Evolutionary conservation across 1,140 invertebrate species (phyloP), one percentile per base, ranked within the genome.

Genomic region (Drosophila littoralis): DNA sequence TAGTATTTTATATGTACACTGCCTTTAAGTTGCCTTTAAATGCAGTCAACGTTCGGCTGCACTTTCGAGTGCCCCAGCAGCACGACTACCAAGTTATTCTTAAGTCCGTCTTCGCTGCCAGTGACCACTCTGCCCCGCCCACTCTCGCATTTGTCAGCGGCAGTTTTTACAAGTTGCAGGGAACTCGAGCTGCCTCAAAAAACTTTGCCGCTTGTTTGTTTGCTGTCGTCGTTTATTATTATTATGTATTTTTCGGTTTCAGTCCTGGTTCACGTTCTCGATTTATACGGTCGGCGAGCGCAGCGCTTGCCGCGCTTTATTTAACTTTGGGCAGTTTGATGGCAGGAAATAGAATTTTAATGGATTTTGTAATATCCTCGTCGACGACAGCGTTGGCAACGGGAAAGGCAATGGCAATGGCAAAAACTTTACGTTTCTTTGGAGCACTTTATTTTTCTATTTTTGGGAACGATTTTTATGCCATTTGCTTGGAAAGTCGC

Each of bases 291-390:
- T 64, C 50, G 80, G 55, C 55, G 51, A 68, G 59, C 48, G 55
- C 71, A 68, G 59, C 48, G 55, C 71, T 60, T 52, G 66, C 81
- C 60, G 82, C 78, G 82, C 78, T 88, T 88, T 88, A 89, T 88
- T 88, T 88, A 88, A 88, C 83, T 88, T 88, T 88, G 84, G 83
- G 83, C 83, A 88, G 83, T 88, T 86, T 88, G 83, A 88, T 88
- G 84, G 83, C 83, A 88, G 83, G 83, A 88, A 88, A 88, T 88
- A 88, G 84, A 88, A 88, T 88, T 86, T 88, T 88, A 88, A 88
- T 88, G 83, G 83, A 88, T 88, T 88, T 88, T 89, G 83, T 88
- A 88, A 88, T 88, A 88, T 82, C 82, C 70, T 75, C 67, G 66
- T 51, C 52, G 63, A 32, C 48, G 15, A 61, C 33, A 9, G 43